These are phyloP conservation scores for Pantherophis vulpinus DNA, from an alignment of 2,797 vertebrate genomes.

Conservation along the genomic window DNA sequence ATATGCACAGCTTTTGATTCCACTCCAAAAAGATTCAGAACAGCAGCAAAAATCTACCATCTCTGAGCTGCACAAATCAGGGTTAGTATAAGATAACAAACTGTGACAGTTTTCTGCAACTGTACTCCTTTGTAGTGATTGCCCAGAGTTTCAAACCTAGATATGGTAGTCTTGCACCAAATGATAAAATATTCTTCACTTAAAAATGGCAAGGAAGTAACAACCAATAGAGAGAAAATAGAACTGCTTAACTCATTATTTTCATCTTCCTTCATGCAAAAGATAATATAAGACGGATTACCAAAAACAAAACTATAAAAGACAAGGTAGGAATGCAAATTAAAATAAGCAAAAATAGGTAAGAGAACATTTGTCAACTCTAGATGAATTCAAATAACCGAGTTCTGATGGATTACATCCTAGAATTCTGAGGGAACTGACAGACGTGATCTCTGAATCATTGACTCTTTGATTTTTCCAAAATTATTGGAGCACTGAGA, in stretches of 20 bases:
- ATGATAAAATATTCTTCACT: not conserved
- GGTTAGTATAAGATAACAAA: not conserved
- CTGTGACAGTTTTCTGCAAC: not conserved
- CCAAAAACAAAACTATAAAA: not conserved
- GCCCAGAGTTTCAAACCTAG: not conserved
- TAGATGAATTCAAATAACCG: not conserved
- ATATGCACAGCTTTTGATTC: not conserved
- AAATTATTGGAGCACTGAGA: not conserved
- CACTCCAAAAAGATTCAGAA: not conserved
- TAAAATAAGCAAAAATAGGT: not conserved
- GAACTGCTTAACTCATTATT: not conserved
- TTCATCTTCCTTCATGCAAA: not conserved
- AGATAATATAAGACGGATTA: not conserved
- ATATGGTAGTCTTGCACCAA: not conserved
- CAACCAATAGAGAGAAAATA: not conserved
- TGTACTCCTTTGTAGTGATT: not conserved
- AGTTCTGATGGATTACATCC: not conserved
- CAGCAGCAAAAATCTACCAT: not conserved
- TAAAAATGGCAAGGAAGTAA: not conserved
- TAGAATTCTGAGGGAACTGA: not conserved
- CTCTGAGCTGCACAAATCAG: not conserved
- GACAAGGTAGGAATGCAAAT: not conserved
- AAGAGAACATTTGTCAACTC: not conserved
- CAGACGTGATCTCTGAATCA: not conserved
- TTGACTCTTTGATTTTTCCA: not conserved